Evolutionary conservation across 1,140 invertebrate genomes (phyloP).

Genomic region (Drosophila pseudoananassae): DNA sequence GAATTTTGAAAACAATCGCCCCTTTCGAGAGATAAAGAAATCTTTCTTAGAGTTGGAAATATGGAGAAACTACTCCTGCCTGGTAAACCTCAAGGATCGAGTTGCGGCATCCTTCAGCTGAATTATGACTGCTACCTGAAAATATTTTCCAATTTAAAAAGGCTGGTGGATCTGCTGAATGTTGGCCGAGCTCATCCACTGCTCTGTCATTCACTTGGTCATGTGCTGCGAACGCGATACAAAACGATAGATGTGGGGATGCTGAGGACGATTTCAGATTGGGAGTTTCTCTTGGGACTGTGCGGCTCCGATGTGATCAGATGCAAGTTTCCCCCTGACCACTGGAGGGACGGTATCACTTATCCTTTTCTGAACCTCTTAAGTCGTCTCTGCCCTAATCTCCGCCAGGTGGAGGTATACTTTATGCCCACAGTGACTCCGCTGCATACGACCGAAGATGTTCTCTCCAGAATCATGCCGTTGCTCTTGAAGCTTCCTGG

Average conservation of each 20-base stretch:
- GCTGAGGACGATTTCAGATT: conserved; percentile 43
- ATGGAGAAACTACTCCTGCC: conserved; percentile 65
- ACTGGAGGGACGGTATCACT: conserved; percentile 54
- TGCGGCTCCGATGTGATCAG: conserved; percentile 49
- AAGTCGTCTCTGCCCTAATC: conserved; percentile 36
- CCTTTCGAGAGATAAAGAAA: neutral
- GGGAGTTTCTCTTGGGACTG: conserved; percentile 49
- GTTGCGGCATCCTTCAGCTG: conserved; percentile 43
- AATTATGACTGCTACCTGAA: conserved; percentile 64
- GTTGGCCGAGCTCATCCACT: conserved; percentile 49
- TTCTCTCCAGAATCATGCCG: conserved; percentile 29
- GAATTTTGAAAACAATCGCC: neutral
- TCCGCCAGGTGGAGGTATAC: conserved; percentile 45
- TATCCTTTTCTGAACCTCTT: conserved; percentile 48
- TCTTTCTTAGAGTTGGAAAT: conserved; percentile 6
- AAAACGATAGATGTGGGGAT: conserved; percentile 54
- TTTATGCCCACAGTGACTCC: conserved; percentile 50
- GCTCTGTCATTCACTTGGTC: conserved; percentile 34
- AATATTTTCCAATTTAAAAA: conserved; percentile 53
- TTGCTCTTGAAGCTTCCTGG: conserved; percentile 26
- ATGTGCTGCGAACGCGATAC: conserved; percentile 19
- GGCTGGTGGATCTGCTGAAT: conserved; percentile 60
- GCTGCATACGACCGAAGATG: neutral
- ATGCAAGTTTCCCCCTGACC: conserved; percentile 57
- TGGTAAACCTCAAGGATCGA: conserved; percentile 27